Base-by-base conservation (phyloP, 1,140 invertebrate genomes). In the Drosophila pseudoananassae region DNA sequence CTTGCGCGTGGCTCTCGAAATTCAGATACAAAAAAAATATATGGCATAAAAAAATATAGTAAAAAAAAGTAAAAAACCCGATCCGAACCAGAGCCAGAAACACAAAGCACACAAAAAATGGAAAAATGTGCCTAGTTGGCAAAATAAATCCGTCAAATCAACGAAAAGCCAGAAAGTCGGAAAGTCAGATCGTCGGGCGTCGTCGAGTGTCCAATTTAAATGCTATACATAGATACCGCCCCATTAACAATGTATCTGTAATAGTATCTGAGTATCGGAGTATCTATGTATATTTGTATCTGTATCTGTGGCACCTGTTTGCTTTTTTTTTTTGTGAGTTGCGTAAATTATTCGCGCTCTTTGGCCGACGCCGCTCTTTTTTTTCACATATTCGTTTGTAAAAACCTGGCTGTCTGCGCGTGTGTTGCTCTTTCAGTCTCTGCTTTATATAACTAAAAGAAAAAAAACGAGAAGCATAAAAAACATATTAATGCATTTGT, bases 291-390 rank as follows among this genome's bases (percentile, higher is more conserved):
- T 8, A 4, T 23, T 3, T 10, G 43, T 46, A 40, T 14, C 12
- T 72, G 9, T 43, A 43, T 36, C 31, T 14, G 31, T 45, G 58
- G 78, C 83, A 84, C 81, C 72, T 80, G 81, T 64, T 85, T 49
- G 43, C 43, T 23, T 25, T 50, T n/a, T 7, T 27, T 27, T 27
- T 27, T 5, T 27, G 5, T 17, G 40, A 54, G 46, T 74, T 75
- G 71, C 78, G 77, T 73, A 80, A 80, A 76, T 66, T 54, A 76
- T 52, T 79, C 46, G 36, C 47, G 50, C 81, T 87, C 78, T 81
- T 87, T 65, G 56, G 14, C 31, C 57, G 31, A 20, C 8, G 25
- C 53, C 23, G 9, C 75, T 84, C 76, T 80, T 76, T 75, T 80
- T 76, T 75, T 25, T 49, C 40, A 17, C 14, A 17, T 43, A n/a